phyloP scores from a whole-genome alignment of 2,888 invertebrate species.

The Caenorhabditis zanzibari region DNA sequence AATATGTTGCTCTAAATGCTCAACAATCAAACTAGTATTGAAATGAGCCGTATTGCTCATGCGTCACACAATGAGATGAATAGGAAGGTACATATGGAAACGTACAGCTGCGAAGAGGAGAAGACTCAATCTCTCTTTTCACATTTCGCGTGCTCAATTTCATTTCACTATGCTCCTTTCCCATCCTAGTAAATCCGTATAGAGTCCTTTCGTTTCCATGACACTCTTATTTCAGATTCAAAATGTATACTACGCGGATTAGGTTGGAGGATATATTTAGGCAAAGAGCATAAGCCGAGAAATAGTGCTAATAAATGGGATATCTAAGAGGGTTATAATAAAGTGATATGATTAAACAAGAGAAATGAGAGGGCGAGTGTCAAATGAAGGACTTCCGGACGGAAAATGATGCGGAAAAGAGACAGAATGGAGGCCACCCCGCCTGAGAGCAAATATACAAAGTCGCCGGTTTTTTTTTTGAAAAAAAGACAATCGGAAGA shows the following conservation, averaged over 20 bases:
- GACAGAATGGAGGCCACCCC: slow-evolving; percentile 18
- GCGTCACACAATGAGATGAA: slow-evolving; percentile 21
- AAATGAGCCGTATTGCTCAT: slow-evolving; percentile 21
- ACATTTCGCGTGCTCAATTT: slow-evolving; percentile 37
- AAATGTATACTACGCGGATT: slow-evolving; percentile 4
- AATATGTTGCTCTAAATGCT: no score
- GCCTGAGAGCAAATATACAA: slow-evolving; percentile 45
- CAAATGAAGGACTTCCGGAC: slow-evolving; percentile 63
- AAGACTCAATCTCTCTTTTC: slow-evolving; percentile 4
- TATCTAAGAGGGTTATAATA: slow-evolving; percentile 28
- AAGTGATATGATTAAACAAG: slow-evolving; percentile 57
- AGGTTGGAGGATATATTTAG: slow-evolving; percentile 1
- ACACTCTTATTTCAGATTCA: slow-evolving; percentile 2
- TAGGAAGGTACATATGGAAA: slow-evolving; percentile 27
- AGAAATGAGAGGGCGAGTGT: slow-evolving; percentile 57
- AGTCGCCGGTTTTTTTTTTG: slow-evolving; percentile 62
- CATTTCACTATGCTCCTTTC: not conserved
- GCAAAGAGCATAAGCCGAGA: not conserved
- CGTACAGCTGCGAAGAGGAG: slow-evolving; percentile 38
- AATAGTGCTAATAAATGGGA: slow-evolving; percentile 22
- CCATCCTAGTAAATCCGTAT: slow-evolving; percentile 19
- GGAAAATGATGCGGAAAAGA: slow-evolving; percentile 34
- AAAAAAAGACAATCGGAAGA: slow-evolving; percentile 32
- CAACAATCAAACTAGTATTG: slow-evolving; percentile 15
- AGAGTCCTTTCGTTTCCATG: slow-evolving; percentile 36